Percentiles rank a stretch among this genome's conserved stretches.
phyloP scores from a whole-genome alignment of 2,888 invertebrate genomes.

The Agrypnus murinus region DNA sequence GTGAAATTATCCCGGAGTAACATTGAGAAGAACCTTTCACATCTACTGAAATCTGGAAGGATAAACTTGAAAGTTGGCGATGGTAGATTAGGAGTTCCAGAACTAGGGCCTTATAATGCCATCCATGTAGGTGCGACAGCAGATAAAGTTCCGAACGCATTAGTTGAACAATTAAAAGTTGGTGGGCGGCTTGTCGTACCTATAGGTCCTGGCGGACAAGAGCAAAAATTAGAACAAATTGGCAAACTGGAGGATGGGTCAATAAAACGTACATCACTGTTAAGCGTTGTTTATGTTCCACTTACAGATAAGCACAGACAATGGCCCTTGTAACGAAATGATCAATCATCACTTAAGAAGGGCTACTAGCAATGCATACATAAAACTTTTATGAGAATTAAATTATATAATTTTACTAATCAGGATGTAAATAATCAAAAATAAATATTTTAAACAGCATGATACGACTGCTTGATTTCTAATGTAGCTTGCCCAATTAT shows the following conservation, averaged over 20 bases:
- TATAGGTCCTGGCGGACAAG: conserved; percentile 89
- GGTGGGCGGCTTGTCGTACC: conserved; percentile 96
- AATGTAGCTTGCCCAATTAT: too few species aligned
- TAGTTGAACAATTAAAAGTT: conserved; percentile 63
- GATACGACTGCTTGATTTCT: too few species aligned
- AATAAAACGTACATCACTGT: conserved; percentile 83
- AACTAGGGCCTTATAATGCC: conserved; percentile 89
- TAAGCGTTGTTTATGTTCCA: conserved; percentile 98
- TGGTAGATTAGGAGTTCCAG: conserved; percentile 86
- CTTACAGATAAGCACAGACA: conserved; percentile 89
- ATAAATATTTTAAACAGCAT: too few species aligned
- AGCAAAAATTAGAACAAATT: conserved; percentile 91
- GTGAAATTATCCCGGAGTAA: conserved; percentile 85
- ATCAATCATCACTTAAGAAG: too few species aligned
- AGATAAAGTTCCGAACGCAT: too few species aligned
- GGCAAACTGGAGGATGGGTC: conserved; percentile 91
- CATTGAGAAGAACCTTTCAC: conserved; percentile 81
- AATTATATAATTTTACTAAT: too few species aligned
- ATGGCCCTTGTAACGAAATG: conserved; percentile 75
- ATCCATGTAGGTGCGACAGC: conserved; percentile 96
- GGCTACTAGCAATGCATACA: too few species aligned
- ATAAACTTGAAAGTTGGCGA: conserved; percentile 89
- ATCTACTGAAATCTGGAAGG: conserved; percentile 79
- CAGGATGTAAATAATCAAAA: too few species aligned
- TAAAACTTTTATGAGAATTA: too few species aligned